Evolutionary conservation across 1,140 invertebrate species (phyloP).

Genomic region (Leptoteleia sp.): DNA sequence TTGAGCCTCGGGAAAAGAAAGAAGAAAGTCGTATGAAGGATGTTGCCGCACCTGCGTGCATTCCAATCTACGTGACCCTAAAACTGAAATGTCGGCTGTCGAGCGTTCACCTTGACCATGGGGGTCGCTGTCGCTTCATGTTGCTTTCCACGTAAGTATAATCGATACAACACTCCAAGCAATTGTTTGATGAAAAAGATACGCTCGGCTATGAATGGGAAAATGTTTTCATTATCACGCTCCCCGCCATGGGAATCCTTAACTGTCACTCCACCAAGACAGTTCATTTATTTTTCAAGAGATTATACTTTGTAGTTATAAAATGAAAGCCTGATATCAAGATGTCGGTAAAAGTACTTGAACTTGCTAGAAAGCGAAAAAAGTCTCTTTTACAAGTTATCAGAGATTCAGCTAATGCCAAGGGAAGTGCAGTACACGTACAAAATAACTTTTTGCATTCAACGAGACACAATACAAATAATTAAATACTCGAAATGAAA

Average conservation of each 20-base stretch:
- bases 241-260: slow-evolving; percentile 19
- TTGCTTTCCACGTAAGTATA: slow-evolving; percentile 50
- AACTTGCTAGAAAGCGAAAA: slow-evolving; percentile 20
- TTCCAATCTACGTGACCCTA: slow-evolving; percentile 77
- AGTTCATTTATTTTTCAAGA: slow-evolving; percentile 43
- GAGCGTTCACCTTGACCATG: slow-evolving; percentile 75
- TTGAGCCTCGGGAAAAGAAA: slow-evolving; percentile 73
- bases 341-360: slow-evolving; percentile 13
- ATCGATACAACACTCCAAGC: slow-evolving; percentile 51
- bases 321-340: slow-evolving; percentile 18
- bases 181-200: slow-evolving; percentile 50
- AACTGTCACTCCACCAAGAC: slow-evolving; percentile 24
- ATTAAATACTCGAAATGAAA: too few relatives aligned
- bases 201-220: slow-evolving; percentile 35
- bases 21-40: slow-evolving; percentile 75
- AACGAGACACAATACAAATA: too few relatives aligned
- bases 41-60: slow-evolving; percentile 78
- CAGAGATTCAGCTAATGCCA: too few relatives aligned
- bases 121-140: slow-evolving; percentile 47
- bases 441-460: too few relatives aligned
- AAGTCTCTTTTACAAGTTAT: too few relatives aligned
- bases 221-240: slow-evolving; percentile 44
- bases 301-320: slow-evolving; percentile 12
- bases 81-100: slow-evolving; percentile 72
- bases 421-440: too few relatives aligned